phyloP scores from a whole-genome alignment of 2,888 invertebrate species.

The Leucozona laternaria region DNA sequence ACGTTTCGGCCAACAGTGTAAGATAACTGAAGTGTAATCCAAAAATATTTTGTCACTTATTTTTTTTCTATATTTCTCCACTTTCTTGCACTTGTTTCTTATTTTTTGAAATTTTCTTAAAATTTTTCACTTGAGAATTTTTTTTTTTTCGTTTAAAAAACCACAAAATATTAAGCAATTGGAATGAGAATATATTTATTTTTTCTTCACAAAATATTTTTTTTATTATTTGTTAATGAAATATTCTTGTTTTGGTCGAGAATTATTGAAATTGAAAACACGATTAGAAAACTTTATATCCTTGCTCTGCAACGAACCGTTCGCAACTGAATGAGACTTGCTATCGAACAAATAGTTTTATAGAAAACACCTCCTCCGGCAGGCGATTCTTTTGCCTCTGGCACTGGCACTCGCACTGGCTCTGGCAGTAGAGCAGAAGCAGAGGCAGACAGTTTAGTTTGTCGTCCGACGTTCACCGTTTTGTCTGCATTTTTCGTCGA shows the following conservation, averaged over 20 bases:
- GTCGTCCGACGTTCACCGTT: slow-evolving; percentile 21
- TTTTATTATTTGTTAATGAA: slow-evolving; percentile 7
- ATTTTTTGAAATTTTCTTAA: slow-evolving; percentile 38
- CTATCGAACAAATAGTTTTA: slow-evolving; percentile 82
- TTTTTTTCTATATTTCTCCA: slow-evolving; percentile 14
- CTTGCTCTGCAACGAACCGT: slow-evolving; percentile 81
- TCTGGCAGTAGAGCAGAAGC: not conserved
- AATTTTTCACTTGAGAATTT: slow-evolving; percentile 44
- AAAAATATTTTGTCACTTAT: slow-evolving; percentile 60
- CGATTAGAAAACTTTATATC: slow-evolving; percentile 50
- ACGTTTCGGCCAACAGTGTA: slow-evolving; percentile 31
- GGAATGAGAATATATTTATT: slow-evolving; percentile 43
- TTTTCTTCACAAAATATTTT: not conserved
- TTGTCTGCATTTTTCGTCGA: slow-evolving; percentile 60
- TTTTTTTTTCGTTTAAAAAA: slow-evolving; percentile 48
- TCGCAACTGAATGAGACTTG: slow-evolving; percentile 83
- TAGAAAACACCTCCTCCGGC: slow-evolving; percentile 81
- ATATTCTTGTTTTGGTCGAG: slow-evolving; percentile 51
- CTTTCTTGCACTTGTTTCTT: slow-evolving; percentile 48
- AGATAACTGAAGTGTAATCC: slow-evolving; percentile 64
- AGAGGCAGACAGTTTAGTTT: slow-evolving; percentile 44
- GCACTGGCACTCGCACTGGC: slow-evolving; percentile 14
- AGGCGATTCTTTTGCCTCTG: slow-evolving; percentile 76
- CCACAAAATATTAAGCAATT: slow-evolving; percentile 49
- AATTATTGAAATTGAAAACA: slow-evolving; percentile 31